Conservation (phyloP, 2,113 vertebrate genomes). For the Terrapene triunguis region DNA sequence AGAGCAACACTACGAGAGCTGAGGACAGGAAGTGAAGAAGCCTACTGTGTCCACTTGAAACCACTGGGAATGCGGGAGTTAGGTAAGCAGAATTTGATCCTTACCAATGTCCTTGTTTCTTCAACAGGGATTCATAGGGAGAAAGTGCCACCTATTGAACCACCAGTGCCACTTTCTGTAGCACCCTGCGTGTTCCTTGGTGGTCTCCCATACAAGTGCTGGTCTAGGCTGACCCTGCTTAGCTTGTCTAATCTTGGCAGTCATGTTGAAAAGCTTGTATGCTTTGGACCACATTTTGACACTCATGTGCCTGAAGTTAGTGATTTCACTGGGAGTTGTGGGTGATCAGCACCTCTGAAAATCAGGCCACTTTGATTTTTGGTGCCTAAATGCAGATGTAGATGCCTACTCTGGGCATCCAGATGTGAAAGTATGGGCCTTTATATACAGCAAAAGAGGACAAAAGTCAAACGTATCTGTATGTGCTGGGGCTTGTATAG, state of each 20-base stretch:
- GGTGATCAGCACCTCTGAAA: neutral
- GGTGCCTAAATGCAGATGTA: neutral
- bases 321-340: neutral
- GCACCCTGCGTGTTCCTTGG: neutral
- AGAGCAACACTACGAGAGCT: neutral
- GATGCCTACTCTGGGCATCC: neutral
- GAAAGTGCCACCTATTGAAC: neutral
- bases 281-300: neutral
- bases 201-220: neutral
- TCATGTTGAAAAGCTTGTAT: neutral
- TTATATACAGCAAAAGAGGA: neutral
- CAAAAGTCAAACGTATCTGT: neutral
- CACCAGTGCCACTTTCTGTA: neutral
- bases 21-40: neutral
- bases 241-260: neutral
- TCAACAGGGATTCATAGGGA: neutral
- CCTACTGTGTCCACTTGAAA: neutral
- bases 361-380: neutral
- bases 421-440: fast-evolving
- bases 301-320: neutral
- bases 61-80: neutral
- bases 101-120: neutral
- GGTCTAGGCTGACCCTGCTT: neutral
- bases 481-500: neutral
- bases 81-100: neutral